phyloP scores from a whole-genome alignment of 1,140 invertebrate genomes.

The Dinothrombium tinctorium region DNA sequence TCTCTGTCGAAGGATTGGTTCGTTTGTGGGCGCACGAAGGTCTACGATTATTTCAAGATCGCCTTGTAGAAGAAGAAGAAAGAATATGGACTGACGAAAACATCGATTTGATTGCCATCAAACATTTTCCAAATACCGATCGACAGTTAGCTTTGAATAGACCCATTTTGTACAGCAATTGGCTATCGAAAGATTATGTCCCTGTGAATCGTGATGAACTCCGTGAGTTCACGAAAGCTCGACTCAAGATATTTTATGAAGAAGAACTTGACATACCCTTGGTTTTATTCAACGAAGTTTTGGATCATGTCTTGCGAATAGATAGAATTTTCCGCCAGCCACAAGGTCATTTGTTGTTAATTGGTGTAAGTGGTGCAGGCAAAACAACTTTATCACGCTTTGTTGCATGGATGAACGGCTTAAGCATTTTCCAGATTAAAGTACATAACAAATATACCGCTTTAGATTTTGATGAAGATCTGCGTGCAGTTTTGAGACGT shows the following conservation, averaged over 20 bases:
- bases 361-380: constrained; percentile 90
- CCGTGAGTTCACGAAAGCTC: constrained; percentile 82
- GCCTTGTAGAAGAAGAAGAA: constrained; percentile 77
- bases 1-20: constrained; percentile 79
- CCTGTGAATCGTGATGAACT: constrained; percentile 86
- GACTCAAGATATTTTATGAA: constrained; percentile 94
- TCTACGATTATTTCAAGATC: constrained; percentile 76
- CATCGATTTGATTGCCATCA: constrained; percentile 73
- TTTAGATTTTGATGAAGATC: constrained; percentile 95
- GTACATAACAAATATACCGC: constrained; percentile 97
- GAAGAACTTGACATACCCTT: constrained; percentile 95
- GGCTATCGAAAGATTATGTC: constrained; percentile 93
- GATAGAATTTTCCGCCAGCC: constrained; percentile 97
- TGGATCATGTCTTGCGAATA: constrained; percentile 93
- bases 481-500: constrained; percentile 68
- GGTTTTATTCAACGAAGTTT: constrained; percentile 92
- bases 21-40: constrained; percentile 97
- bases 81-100: constrained; percentile 95
- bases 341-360: constrained; percentile 83
- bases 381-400: constrained; percentile 97
- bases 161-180: constrained; percentile 94
- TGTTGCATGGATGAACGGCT: constrained; percentile 99
- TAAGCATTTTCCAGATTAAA: constrained; percentile 93
- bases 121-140: constrained; percentile 83
- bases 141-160: constrained; percentile 55